phyloP scores from a whole-genome alignment of 2,888 invertebrate genomes.

The Scaptomyza tumidula region DNA sequence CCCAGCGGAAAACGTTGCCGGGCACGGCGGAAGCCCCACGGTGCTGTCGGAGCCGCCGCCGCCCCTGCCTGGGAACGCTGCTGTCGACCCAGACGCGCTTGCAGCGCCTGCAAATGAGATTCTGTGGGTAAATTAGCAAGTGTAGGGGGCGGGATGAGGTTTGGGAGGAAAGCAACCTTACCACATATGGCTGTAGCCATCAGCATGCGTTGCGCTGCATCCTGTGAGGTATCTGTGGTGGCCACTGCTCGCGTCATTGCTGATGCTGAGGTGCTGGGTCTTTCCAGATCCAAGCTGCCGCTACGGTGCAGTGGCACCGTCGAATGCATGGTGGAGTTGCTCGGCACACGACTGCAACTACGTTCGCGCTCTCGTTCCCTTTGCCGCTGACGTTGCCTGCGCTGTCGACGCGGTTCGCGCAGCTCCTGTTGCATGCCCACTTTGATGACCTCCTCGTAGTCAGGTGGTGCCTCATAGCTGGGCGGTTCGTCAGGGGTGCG shows the following conservation, averaged over 20 bases:
- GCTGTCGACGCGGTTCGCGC: conserved; percentile 79
- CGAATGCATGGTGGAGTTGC: conserved; percentile 73
- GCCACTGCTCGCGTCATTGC: conserved; percentile 72
- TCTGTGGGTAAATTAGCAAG: conserved; percentile 81
- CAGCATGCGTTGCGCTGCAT: conserved; percentile 71
- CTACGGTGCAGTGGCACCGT: conserved; percentile 65
- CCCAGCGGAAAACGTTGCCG: conserved; percentile 81
- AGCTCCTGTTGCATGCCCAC: conserved; percentile 85
- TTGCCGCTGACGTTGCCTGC: conserved; percentile 62
- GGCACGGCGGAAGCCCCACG: conserved; percentile 81
- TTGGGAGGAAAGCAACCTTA: conserved; percentile 53
- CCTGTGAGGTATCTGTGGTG: conserved; percentile 58
- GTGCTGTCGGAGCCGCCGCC: conserved; percentile 46
- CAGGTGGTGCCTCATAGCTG: conserved; percentile 89
- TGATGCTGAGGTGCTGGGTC: conserved; percentile 82
- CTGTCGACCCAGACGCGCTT: conserved; percentile 76
- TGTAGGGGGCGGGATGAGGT: conserved; percentile 25
- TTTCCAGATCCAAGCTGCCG: conserved; percentile 65
- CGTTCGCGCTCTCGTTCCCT: conserved; percentile 62
- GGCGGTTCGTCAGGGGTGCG: conserved; percentile 86
- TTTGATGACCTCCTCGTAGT: conserved; percentile 89
- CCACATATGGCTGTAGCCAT: conserved; percentile 82
- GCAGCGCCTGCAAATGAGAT: conserved; percentile 84
- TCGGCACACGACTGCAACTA: conserved; percentile 69
- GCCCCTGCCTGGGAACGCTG: conserved; percentile 47